Evolutionary conservation across 2,888 invertebrate species (phyloP), one percentile per base, ranked within the genome.

Genomic region (Drosophila rellima): DNA sequence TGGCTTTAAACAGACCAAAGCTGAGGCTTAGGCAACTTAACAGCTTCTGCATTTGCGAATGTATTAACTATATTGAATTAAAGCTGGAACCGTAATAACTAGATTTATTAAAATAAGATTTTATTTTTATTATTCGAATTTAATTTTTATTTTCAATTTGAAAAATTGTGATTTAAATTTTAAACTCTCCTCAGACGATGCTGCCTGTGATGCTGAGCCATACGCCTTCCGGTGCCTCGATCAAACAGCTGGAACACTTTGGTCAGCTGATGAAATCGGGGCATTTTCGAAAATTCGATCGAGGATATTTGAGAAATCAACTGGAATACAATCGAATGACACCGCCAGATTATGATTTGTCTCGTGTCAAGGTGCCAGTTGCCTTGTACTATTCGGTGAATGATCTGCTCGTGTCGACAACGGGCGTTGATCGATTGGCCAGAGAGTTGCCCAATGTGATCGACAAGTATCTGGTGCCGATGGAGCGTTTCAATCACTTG

Each of bases 331-430:
- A 94, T 51, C 90, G 91, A 42, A 80, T 90, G 45, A 89, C 83
- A 0, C 94, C 95, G 37, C 94, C 94, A 0, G 89, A 92, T 13
- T 95, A 95, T 75, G 93, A 94, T 79, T 85, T 95, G 13, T 90
- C 91, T 15, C 93, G 93, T 35, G 92, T 94, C 10, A 94, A 92
- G 66, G 93, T 93, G 17, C 94, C 94, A 0, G 93, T 94, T 35
- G 93, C 94, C 1, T 88, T 95, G 10, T 94, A 94, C 80, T 94
- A 94, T 80, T 94, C 94, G 7, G 92, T 92, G 3, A 94, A 94
- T 15, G 96, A 97, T 90, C 95, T 95, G 94, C 89, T 96, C 18
- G 94, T 95, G 1, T 92, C 93, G 52, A 93, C 94, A 3, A 90
- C 90, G 74, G 95, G 95, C 65, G 94, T 95, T 0, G 90, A 93